Percentiles rank a stretch among this genome's conserved stretches.
phyloP scores from a whole-genome alignment of 1,140 invertebrate genomes.

The Caenorhabditis remanei region DNA sequence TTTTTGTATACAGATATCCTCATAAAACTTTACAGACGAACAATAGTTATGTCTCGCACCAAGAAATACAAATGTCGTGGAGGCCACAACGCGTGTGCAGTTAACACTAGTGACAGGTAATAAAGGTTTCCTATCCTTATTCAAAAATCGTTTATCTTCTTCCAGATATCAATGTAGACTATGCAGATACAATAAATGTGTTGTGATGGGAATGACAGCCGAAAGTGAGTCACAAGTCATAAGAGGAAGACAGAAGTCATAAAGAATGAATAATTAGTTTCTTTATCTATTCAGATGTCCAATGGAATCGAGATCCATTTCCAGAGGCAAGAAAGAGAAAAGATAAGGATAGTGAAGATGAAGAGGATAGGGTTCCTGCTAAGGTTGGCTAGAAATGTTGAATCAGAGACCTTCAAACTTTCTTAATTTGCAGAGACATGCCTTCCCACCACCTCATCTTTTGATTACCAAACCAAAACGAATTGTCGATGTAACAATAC shows the following conservation, averaged over 20 bases:
- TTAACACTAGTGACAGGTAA: constrained; percentile 4
- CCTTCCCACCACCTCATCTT: neutral
- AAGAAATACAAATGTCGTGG: constrained; percentile 38
- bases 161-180: constrained; percentile 39
- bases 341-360: neutral
- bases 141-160: too few species aligned
- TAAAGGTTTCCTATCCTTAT: too few species aligned
- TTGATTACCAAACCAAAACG: constrained; percentile 6
- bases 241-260: neutral
- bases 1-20: neutral
- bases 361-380: neutral
- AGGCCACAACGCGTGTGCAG: neutral
- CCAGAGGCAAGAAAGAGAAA: constrained; percentile 8
- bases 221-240: neutral
- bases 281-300: constrained; percentile 13
- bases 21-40: neutral
- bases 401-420: too few species aligned
- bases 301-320: constrained; percentile 47
- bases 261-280: neutral
- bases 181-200: constrained; percentile 25
- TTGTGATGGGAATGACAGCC: constrained; percentile 30
- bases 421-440: neutral
- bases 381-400: neutral
- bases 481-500: constrained; percentile 12
- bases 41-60: constrained; percentile 19